Base-by-base conservation (phyloP, 2,113 vertebrate species). In the Piprites chloris region DNA sequence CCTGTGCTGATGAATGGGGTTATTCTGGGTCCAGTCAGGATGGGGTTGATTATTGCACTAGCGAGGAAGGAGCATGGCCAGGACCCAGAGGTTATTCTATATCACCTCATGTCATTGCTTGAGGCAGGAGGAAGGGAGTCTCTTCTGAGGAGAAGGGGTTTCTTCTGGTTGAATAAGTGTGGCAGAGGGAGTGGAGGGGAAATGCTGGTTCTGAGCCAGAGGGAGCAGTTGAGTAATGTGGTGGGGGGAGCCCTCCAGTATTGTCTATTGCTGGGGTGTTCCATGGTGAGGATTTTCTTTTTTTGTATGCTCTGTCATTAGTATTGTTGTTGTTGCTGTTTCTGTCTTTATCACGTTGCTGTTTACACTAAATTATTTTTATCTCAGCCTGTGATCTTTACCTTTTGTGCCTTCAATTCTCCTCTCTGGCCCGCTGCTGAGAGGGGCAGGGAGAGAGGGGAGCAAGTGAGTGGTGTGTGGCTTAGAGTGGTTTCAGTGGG, bases 391-490 rank as follows among this genome's bases (percentile, higher is more conserved):
- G 0, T 12, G 30, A 49, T n/a, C 58, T 72, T 65, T 56, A 26
- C 11, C 30, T 41, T 47, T 62, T 47, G 30, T 71, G 30, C 41
- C 56, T 39, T 35, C 20, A 47, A 21, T 30, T 71, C 16, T 63
- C 41, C 28, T 47, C 10, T 71, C 16, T 24, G 35, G 6, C 20
- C 24, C 3, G 3, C 17, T 4, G 5, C 27, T 20, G 11, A 41
- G 17, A 62, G 61, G 17, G 12, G 61, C 28, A 62, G 37, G 18
- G 26, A 27, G 27, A 41, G 37, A 62, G 61, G 27, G 30, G 20
- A 41, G 30, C 8, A 71, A 55, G 39, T 0, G 0, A 42, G 26
- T 23, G 9, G 9, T 21, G 16, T 0, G 0, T 9, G 11, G 53
- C 56, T 63, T 79, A 35, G n/a, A 49, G 42, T 15, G 21, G 11